Conservation (phyloP, 2,888 invertebrate genomes). For the Dasysyrphus tricinctus region DNA sequence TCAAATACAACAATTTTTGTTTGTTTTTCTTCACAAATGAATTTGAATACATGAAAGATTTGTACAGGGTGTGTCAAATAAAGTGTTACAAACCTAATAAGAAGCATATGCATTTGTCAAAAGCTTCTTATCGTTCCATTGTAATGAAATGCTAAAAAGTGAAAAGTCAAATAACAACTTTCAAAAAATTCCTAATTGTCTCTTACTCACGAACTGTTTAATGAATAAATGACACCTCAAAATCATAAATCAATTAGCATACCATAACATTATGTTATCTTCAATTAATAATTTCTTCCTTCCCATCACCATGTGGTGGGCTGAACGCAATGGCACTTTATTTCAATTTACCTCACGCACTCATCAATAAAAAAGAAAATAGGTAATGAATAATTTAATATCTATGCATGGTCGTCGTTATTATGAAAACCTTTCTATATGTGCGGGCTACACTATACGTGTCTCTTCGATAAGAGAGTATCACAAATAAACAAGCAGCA, state of each 20-base stretch:
- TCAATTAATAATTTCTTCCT: not conserved
- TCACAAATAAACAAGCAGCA: slow-evolving; percentile 8
- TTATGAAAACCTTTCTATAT: not conserved
- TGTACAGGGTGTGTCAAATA: too few species aligned
- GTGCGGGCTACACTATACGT: not conserved
- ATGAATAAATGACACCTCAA: not conserved
- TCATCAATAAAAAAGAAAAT: slow-evolving; percentile 59
- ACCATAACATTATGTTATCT: not conserved
- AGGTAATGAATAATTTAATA: slow-evolving; percentile 56
- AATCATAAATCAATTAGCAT: not conserved
- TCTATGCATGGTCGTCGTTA: slow-evolving; percentile 26
- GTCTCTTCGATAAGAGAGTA: not conserved
- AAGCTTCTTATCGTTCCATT: too few species aligned
- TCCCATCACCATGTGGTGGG: not conserved
- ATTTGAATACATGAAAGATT: too few species aligned
- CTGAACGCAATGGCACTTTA: slow-evolving; percentile 8
- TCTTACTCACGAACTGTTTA: not conserved
- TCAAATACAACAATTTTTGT: too few species aligned
- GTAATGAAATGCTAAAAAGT: too few species aligned
- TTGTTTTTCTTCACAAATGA: too few species aligned
- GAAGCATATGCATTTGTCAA: too few species aligned
- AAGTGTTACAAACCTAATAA: too few species aligned
- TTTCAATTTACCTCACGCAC: slow-evolving; percentile 63
- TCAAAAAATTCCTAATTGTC: not conserved
- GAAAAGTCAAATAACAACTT: too few species aligned